A percentile compares a stretch with the other conserved stretches of the same genome.
phyloP scores from a whole-genome alignment of 2,797 vertebrate species.

The Acanthiza pusilla region DNA sequence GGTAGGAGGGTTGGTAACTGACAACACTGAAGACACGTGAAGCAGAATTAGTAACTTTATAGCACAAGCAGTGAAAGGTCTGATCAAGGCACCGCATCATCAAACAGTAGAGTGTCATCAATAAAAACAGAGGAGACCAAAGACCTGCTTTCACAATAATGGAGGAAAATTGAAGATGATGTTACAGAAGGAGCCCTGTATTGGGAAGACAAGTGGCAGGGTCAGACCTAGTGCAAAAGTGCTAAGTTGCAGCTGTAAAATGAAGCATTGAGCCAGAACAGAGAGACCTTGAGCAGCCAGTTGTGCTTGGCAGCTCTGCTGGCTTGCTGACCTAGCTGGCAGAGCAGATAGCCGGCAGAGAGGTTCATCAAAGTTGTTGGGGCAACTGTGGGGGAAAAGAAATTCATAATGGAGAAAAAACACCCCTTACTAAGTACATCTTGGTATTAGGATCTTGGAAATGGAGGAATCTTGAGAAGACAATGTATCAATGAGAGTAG shows the following conservation, averaged over 20 bases:
- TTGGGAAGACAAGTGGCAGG: rapidly evolving
- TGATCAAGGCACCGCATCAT: not conserved
- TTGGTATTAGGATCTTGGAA: not conserved
- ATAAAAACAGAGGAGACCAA: not conserved
- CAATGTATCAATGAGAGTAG: not conserved
- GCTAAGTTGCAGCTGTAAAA: not conserved
- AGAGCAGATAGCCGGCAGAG: not conserved
- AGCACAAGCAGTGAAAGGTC: not conserved
- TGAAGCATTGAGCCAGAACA: not conserved
- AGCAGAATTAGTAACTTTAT: not conserved
- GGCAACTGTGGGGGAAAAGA: not conserved
- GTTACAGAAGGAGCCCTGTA: not conserved
- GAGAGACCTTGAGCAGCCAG: not conserved
- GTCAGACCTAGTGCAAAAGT: not conserved
- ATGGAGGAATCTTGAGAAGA: not conserved
- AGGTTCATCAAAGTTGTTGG: not conserved
- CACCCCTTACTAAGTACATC: not conserved
- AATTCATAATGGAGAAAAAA: not conserved
- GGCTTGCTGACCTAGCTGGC: not conserved
- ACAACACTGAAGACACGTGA: not conserved
- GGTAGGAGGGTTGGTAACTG: not conserved
- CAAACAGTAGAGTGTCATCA: not conserved
- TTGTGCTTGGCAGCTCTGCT: not conserved
- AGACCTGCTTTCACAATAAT: not conserved
- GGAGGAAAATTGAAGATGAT: not conserved